Base-by-base conservation (phyloP, 2,797 vertebrate genomes). In the Meda fulgida region DNA sequence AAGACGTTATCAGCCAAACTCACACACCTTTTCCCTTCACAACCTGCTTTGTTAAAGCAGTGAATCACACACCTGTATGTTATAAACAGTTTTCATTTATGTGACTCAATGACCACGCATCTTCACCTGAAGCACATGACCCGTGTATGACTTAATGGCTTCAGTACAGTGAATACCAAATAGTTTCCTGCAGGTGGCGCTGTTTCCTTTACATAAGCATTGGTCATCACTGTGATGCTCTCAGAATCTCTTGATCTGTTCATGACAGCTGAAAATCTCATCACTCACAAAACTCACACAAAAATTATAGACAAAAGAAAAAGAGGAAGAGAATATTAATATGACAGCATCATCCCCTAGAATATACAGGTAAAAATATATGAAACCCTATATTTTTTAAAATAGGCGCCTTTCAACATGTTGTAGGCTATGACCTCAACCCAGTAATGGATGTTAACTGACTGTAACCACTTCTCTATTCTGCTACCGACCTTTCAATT, bases 391-490 rank as follows among this genome's bases (percentile, higher is more conserved):
- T 9, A 60, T 23, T 53, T 53, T 63, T 34, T 7, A 3, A 7
- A 29, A 3, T 7, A 75, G 29, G 23, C 8, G 21, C 21, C 29
- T 83, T 58, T 34, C 19, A 1, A 29, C 26, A 65, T 34, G 8
- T n/a, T 82, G n/a, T 72, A 31, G 31, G 31, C 31, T 31, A 34
- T 23, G 43, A 82, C 67, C 69, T 43, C 55, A 73, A 36, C 5
- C 48, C 11, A 26, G 23, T 7, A 21, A 78, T 60, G 36, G 18
- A 84, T 46, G 36, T 46, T 36, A 36, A 43, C 31, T 5, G 7
- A 31, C 48, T 69, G 38, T 69, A 78, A 21, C 51, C 75, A 84
- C 65, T 78, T 84, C 83, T 84, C 75, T 78, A 69, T 84, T 78
- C 21, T 8, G 3, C 16, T 8, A 1, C 3, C 66, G 43, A 83